Evolutionary conservation across 2,113 vertebrate genomes (phyloP).

Genomic region (Sander vitreus): DNA sequence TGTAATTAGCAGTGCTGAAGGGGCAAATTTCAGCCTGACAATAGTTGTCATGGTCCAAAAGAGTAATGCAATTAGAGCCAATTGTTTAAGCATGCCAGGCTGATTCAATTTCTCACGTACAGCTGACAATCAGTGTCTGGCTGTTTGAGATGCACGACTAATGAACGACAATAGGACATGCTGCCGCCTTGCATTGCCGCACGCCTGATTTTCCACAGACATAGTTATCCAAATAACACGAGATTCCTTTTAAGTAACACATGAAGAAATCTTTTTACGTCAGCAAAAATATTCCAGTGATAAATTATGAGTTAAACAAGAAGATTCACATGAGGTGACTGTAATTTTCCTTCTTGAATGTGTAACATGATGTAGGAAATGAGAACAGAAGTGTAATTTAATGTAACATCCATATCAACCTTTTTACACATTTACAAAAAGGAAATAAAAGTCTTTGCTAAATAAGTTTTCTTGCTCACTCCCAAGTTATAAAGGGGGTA

Average conservation of each 20-base stretch:
- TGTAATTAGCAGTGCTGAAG: conserved; percentile 65
- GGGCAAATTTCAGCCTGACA: conserved; percentile 59
- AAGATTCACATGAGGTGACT: not conserved
- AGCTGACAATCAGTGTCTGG: conserved; percentile 68
- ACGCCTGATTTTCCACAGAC: conserved; percentile 39
- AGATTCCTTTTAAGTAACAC: conserved; percentile 21
- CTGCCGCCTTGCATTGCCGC: conserved; percentile 50
- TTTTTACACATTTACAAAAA: conserved; percentile 24
- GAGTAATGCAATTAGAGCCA: conserved; percentile 75
- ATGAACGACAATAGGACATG: conserved; percentile 59
- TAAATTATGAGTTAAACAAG: not conserved
- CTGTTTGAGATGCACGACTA: conserved; percentile 60
- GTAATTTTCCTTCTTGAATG: conserved; percentile 5
- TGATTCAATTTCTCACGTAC: conserved; percentile 71
- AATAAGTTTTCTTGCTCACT: conserved; percentile 24
- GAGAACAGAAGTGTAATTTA: conserved; percentile 29
- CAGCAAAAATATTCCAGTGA: not conserved
- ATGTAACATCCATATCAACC: not conserved
- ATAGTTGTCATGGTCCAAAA: conserved; percentile 68
- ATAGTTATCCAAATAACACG: conserved; percentile 22
- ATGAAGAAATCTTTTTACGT: not conserved
- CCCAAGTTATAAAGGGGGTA: conserved; percentile 33
- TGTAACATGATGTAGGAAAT: conserved; percentile 27
- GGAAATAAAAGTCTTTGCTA: conserved; percentile 21
- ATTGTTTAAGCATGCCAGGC: conserved; percentile 70